Percentiles rank a stretch among this genome's conserved stretches.
These are phyloP conservation scores for Mythimna ferrago DNA, from an alignment of 2,888 invertebrate species.

Conservation along the genomic window DNA sequence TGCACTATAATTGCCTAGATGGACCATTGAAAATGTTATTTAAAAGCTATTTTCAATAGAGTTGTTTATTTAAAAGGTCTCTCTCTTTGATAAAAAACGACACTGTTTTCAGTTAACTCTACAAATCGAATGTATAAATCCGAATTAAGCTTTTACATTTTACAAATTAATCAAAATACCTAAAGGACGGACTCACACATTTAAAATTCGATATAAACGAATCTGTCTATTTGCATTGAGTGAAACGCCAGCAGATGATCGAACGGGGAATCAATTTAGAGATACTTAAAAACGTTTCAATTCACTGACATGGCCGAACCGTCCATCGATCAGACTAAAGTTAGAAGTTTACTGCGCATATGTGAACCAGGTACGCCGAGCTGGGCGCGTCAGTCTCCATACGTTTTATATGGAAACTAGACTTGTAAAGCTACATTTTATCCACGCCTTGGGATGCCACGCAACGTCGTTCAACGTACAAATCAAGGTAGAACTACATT, in stretches of 20 bases:
- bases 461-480: too few species aligned
- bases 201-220: constrained; percentile 11
- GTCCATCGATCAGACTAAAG: constrained; percentile 12
- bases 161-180: neutral
- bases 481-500: too few species aligned
- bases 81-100: neutral
- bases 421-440: too few species aligned
- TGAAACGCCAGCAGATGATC: constrained; percentile 24
- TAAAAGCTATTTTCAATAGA: neutral
- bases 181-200: neutral
- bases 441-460: too few species aligned
- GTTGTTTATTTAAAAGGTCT: neutral
- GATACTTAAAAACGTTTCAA: constrained; percentile 21
- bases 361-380: too few species aligned
- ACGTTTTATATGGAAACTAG: too few species aligned
- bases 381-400: too few species aligned
- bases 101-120: too few species aligned
- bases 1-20: too few species aligned
- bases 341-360: too few species aligned
- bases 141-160: neutral
- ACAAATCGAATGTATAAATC: neutral
- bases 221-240: constrained; percentile 18
- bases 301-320: neutral
- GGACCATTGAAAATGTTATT: neutral
- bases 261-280: constrained; percentile 19